Base-by-base conservation (phyloP, 2,888 invertebrate genomes). In the Eupithecia abbreviata region DNA sequence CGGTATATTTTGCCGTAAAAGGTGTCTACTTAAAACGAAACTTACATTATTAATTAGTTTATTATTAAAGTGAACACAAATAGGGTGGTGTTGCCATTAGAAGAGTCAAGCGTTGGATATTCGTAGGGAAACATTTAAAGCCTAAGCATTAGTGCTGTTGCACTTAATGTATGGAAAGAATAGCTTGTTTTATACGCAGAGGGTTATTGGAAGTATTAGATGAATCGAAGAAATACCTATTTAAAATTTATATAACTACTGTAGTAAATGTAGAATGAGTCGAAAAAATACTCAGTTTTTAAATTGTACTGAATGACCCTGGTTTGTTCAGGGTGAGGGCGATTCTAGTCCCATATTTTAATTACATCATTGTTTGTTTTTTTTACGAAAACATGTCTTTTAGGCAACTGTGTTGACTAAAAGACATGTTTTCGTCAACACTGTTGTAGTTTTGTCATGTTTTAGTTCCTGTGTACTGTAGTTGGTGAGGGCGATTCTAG, bases 121-220 rank as follows among this genome's bases (percentile, higher is more conserved):
- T 42, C 4, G 1, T n/a, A 66, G 66, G 42, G 41, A 66, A 15
- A 68, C 43, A 68, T n/a, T 18, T n/a, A 83, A 88, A 89, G 87
- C 88, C 75, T 51, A 75, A 90, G 90, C 90, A 84, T 90, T 90
- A 90, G 85, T 82, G 90, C 90, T 79, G 78, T 75, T 82, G 84
- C 87, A 74, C 49, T 51, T 85, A 83, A 41, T 58, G 55, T 18
- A 9, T 72, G 71, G 13, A 67, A 13, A 75, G 75, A 67, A 72
- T 71, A 75, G 77, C 77, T 77, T 49, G 68, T 76, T 78, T 76
- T 72, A 65, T 7, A 67, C 49, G 62, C 62, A 62, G 62, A 10
- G 62, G 18, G 62, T 62, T 62, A 62, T 62, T 62, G 30, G 62
- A 30, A 62, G 62, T 4, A 30, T 62, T 62, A 62, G 62, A 62